Evolutionary conservation across 2,797 vertebrate species (phyloP).

Genomic region (Microhierax caerulescens): DNA sequence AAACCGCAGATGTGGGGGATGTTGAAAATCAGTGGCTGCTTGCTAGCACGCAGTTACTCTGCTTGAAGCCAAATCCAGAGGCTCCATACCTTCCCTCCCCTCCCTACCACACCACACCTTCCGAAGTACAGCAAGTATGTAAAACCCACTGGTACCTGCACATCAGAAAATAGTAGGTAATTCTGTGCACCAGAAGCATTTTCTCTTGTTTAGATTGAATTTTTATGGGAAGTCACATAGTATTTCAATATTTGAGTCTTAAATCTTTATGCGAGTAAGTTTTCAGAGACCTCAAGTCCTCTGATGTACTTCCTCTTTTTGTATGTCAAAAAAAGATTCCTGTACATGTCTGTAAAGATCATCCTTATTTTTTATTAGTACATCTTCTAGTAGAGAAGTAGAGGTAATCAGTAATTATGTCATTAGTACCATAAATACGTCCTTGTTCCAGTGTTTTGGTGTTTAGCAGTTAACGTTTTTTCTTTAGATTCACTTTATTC

Average conservation of each 20-base stretch:
- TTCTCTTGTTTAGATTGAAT: neutral
- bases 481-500: neutral
- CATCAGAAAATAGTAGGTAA: neutral
- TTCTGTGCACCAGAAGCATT: neutral
- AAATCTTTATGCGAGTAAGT: neutral
- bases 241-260: neutral
- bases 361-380: neutral
- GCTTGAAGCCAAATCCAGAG: slow-evolving; percentile 6
- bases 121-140: neutral
- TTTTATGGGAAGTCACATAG: neutral
- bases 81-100: neutral
- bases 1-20: neutral
- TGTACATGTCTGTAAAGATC: neutral
- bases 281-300: neutral
- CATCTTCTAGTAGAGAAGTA: neutral
- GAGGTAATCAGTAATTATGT: neutral
- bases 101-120: neutral
- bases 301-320: neutral
- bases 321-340: neutral
- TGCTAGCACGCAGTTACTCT: neutral
- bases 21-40: slow-evolving; percentile 12
- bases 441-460: neutral
- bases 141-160: neutral
- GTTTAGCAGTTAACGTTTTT: neutral
- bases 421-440: neutral